A percentile compares a stretch with the other conserved stretches of the same genome.
Evolutionary conservation across 2,888 invertebrate species (phyloP).

Genomic region (Drosophila multiciliata): DNA sequence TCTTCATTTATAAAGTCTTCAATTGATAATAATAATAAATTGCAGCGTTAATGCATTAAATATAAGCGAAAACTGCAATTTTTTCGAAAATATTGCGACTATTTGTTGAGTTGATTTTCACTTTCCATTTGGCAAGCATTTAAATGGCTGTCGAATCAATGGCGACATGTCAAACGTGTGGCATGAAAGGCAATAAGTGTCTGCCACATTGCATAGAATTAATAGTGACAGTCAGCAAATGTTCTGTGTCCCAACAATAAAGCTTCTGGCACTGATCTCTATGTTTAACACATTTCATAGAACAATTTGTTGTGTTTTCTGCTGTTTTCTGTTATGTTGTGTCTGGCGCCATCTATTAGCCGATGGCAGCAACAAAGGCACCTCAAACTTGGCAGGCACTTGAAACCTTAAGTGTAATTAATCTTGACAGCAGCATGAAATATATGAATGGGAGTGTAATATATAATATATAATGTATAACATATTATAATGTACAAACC

Average conservation of each 20-base stretch:
- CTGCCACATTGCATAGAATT: constrained; percentile 19
- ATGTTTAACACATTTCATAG: neutral
- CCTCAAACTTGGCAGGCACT: neutral
- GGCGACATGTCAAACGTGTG: constrained; percentile 12
- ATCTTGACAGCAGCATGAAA: neutral
- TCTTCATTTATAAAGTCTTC: constrained; percentile 39
- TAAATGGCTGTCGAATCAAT: constrained; percentile 14
- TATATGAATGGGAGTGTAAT: neutral
- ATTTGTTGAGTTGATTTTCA: constrained; percentile 7
- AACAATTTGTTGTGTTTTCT: neutral
- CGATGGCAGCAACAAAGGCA: constrained; percentile 4
- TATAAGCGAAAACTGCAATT: constrained; percentile 15
- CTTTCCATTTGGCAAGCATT: constrained; percentile 14
- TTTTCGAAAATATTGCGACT: neutral
- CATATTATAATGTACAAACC: neutral
- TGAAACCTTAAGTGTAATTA: neutral
- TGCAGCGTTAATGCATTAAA: constrained; percentile 27
- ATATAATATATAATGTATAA: neutral
- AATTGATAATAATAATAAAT: constrained; percentile 41
- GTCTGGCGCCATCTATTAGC: constrained; percentile 25
- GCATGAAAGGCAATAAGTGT: neutral
- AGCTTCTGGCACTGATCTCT: neutral
- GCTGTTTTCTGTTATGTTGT: neutral
- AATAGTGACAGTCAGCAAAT: constrained; percentile 33
- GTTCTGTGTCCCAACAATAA: constrained; percentile 36